These are phyloP conservation scores for Pantala flavescens DNA, from an alignment of 1,140 invertebrate species.

Conservation along the genomic window DNA sequence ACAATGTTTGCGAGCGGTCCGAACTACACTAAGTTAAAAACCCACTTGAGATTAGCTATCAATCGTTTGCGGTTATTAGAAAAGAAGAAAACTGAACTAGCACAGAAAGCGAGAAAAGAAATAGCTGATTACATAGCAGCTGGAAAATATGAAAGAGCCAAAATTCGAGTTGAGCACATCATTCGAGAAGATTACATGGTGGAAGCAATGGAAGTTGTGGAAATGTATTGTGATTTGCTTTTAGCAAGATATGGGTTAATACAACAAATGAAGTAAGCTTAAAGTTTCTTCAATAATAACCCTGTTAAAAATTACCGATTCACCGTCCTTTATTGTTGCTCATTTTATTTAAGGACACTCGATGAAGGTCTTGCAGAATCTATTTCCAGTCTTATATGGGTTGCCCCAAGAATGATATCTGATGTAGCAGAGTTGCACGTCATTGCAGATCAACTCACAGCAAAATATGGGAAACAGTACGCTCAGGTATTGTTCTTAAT, in stretches of 20 bases:
- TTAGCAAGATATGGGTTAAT: slow-evolving; percentile 93
- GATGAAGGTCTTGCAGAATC: slow-evolving; percentile 93
- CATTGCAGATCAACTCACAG: slow-evolving; percentile 77
- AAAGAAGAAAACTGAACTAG: slow-evolving; percentile 96
- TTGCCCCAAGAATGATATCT: slow-evolving; percentile 74
- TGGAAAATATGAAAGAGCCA: slow-evolving; percentile 86
- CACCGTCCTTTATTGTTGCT: slow-evolving; percentile 12
- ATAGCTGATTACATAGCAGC: slow-evolving; percentile 90
- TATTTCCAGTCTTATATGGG: slow-evolving; percentile 94
- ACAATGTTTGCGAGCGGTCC: slow-evolving; percentile 76
- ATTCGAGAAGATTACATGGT: slow-evolving; percentile 98
- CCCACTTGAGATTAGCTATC: slow-evolving; percentile 82
- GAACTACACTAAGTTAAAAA: slow-evolving; percentile 94
- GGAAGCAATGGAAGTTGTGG: slow-evolving; percentile 97
- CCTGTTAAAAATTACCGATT: not conserved
- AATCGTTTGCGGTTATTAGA: slow-evolving; percentile 91
- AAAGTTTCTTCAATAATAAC: not conserved
- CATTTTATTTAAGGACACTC: slow-evolving; percentile 50
- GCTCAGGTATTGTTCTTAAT: slow-evolving; percentile 44
- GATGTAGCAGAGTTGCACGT: slow-evolving; percentile 83
- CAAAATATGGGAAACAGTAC: slow-evolving; percentile 93
- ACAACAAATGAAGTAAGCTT: slow-evolving; percentile 83
- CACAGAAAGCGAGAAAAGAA: slow-evolving; percentile 91
- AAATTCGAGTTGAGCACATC: slow-evolving; percentile 96
- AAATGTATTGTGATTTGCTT: slow-evolving; percentile 99